Evolutionary conservation across 1,140 invertebrate species (phyloP), one percentile per base, ranked within the genome.

Genomic region (Riptortus pedestris): DNA sequence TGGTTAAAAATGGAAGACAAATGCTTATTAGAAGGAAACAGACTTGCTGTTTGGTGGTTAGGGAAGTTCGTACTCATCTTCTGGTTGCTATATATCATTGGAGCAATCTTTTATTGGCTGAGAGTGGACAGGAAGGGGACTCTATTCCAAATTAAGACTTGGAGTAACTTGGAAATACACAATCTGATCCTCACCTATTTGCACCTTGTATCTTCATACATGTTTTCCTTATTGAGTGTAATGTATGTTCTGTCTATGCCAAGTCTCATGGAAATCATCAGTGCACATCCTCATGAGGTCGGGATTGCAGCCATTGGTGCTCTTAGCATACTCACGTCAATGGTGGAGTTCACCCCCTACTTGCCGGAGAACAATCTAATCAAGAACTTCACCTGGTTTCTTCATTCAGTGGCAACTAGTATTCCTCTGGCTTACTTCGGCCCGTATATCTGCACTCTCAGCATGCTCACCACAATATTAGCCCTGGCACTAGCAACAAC

Each of bases 321-420:
- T 16, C 18, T 59, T 12, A 20, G 16, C 22, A n/a, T 59, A 29
- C 26, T 59, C 7, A 59, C 57, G 0, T 31, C 57, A 11, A 5
- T 59, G 18, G 16, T 59, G 18, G 57, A 59, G 33, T 33, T 38
- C 16, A 38, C 26, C 16, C 57, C 57, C 28, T 59, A 59, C n/a
- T 33, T 11, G 2, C 14, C 14, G 5, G 57, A 59, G 33, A 33
- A 59, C 57, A 59, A 38, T 26, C 28, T 59, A 22, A 59, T 59
- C 0, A 59, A 59, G 24, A 59, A n/a, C 1, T 2, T 24, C 14
- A 14, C 57, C 2, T 59, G 57, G 57, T 31, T 59, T n/a, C 9
- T 24, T 16, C 57, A 59, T 26, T 59, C 57, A 4, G 33, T 29
- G 16, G 28, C 16, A 16, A 27, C 33, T 18, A 26, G 57, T 4